Evolutionary conservation across 1,140 invertebrate genomes (phyloP).

Genomic region (Drosophila auraria): DNA sequence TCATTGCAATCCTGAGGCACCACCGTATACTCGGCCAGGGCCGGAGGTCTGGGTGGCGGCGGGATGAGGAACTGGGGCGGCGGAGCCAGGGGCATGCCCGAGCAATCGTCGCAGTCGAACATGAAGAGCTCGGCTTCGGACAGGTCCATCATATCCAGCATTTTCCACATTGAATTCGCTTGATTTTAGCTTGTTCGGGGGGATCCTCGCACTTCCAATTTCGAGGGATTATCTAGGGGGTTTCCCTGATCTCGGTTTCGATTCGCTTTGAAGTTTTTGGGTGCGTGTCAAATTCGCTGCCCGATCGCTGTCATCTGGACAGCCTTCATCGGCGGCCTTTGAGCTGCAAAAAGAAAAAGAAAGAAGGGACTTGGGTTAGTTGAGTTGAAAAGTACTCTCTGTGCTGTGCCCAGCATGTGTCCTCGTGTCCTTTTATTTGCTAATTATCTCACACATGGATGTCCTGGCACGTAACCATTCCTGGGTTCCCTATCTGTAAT

Average conservation of each 20-base stretch:
- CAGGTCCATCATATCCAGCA: conserved; percentile 68
- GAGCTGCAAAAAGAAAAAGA: conserved; percentile 44
- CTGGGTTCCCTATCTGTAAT: conserved; percentile 14
- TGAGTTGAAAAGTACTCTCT: conserved; percentile 19
- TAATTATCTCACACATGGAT: conserved; percentile 67
- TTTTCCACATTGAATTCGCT: conserved; percentile 81
- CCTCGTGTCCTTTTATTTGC: conserved; percentile 23
- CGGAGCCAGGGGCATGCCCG: conserved; percentile 87
- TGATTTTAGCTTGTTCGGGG: conserved; percentile 13
- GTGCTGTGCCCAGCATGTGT: conserved; percentile 38
- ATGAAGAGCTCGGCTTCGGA: conserved; percentile 71
- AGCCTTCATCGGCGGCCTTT: conserved; percentile 67
- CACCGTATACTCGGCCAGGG: conserved; percentile 85
- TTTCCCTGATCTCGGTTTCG: conserved; percentile 17
- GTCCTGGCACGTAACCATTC: conserved; percentile 61
- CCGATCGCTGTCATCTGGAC: conserved; percentile 76
- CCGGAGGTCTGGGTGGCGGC: conserved; percentile 87
- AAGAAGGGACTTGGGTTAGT: conserved; percentile 47
- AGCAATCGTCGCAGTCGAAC: conserved; percentile 86
- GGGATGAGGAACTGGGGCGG: conserved; percentile 87
- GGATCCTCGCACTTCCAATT: conserved; percentile 3
- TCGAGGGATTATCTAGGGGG: conserved; percentile 19
- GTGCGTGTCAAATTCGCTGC: conserved; percentile 73
- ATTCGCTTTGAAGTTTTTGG: conserved; percentile 36
- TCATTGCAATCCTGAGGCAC: conserved; percentile 75